Conservation (phyloP, 1,140 invertebrate genomes). For the Drosophila leontia region DNA sequence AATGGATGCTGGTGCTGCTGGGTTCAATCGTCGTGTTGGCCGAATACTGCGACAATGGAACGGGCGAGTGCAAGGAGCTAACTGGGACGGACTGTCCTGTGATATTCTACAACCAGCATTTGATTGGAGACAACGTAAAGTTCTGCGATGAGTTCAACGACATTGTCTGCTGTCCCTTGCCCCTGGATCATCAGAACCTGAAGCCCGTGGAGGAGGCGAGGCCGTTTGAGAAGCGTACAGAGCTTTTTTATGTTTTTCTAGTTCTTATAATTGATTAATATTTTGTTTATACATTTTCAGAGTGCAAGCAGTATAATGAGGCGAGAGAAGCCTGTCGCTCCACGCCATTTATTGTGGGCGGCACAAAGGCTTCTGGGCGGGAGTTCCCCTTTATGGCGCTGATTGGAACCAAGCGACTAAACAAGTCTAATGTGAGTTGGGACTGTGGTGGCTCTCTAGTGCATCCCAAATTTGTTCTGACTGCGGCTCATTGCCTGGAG, state of each 20-base stretch:
- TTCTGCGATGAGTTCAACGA: constrained; percentile 70
- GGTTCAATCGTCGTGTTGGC: background rate
- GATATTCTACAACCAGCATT: constrained; percentile 59
- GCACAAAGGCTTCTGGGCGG: constrained; percentile 56
- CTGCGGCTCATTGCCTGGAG: constrained; percentile 83
- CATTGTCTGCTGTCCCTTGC: constrained; percentile 71
- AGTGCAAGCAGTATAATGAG: constrained; percentile 62
- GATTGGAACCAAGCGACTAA: constrained; percentile 49
- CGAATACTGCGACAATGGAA: constrained; percentile 61
- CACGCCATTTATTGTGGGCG: constrained; percentile 75
- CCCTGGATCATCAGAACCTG: constrained; percentile 41
- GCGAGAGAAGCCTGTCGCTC: constrained; percentile 40
- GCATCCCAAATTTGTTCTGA: constrained; percentile 81
- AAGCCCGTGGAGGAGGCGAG: constrained; percentile 9
- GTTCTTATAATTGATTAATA: background rate
- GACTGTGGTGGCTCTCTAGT: constrained; percentile 84
- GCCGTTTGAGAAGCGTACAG: constrained; percentile 56
- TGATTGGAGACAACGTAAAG: constrained; percentile 53
- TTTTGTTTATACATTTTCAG: constrained; percentile 8
- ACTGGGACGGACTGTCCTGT: constrained; percentile 55
- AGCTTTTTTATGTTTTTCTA: background rate
- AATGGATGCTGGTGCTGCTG: constrained; percentile 25
- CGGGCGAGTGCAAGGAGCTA: constrained; percentile 63
- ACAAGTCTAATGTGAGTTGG: constrained; percentile 52
- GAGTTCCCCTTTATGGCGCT: constrained; percentile 85